Base-by-base conservation (phyloP, 2,888 invertebrate genomes). In the Coleophora flavipennella region DNA sequence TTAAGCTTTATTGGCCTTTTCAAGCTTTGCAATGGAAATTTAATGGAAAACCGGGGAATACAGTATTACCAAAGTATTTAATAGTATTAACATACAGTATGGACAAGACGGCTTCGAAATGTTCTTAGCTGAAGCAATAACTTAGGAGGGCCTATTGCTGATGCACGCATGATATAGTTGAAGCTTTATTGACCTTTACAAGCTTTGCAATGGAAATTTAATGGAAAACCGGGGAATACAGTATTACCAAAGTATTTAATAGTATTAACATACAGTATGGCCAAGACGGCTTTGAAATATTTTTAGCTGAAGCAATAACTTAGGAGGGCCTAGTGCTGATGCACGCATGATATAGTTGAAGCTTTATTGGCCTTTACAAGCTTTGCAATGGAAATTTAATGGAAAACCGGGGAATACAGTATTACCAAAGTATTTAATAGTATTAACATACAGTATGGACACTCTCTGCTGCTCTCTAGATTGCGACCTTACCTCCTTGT, bases 291-390 rank as follows among this genome's bases (percentile, higher is more conserved):
- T 45, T 43, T 44, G 46, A 42, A 49, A 46, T 46, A 44, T 51
- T 53, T 48, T 51, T 40, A 45, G 43, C 39, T 38, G 41, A 43
- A 46, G 44, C 48, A 48, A 53, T 53, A 53, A 52, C 49, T 50
- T 45, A 42, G 40, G 34, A 41, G 48, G 33, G 34, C 40, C 20
- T 20, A 40, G 35, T 12, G 36, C 27, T 33, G 33, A 35, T 37
- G 40, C 33, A 43, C 38, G 39, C 45, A 44, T 43, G 39, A 47
- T 49, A 51, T 45, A 48, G 50, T 45, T 32, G 40, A 43, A 38
- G 43, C 46, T 50, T 47, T 48, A 38, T 45, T 49, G 41, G 40
- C 48, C 43, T 34, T 33, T 37, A 40, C 37, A 13, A 33, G 36
- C 28, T 36, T 27, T 29, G 27, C 14, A 37, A 39, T 10, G 28